phyloP scores from a whole-genome alignment of 2,113 vertebrate species.

The Heterochromis multidens region DNA sequence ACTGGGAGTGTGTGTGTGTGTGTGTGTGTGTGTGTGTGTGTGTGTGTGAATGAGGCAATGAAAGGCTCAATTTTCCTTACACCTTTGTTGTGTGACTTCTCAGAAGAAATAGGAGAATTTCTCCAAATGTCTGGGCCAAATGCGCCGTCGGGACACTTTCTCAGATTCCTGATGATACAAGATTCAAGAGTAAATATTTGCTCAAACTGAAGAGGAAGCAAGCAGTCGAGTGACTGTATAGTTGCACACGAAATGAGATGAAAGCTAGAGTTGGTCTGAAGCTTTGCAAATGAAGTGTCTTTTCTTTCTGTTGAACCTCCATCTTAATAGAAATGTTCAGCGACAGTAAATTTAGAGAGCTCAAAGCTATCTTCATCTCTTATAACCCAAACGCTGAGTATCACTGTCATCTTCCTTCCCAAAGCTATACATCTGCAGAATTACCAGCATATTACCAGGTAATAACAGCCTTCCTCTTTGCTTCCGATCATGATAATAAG shows the following conservation, averaged over 20 bases:
- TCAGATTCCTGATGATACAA: constrained; percentile 55
- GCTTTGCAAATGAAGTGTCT: constrained; percentile 59
- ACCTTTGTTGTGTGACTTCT: constrained; percentile 60
- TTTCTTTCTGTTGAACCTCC: constrained; percentile 7
- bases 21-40: not conserved
- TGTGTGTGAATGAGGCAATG: not conserved
- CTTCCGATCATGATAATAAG: constrained; percentile 88
- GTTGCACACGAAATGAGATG: constrained; percentile 53
- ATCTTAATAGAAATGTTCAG: constrained; percentile 38
- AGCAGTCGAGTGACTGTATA: constrained; percentile 13
- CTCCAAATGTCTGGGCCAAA: constrained; percentile 42
- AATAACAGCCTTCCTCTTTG: constrained; percentile 84
- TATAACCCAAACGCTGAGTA: constrained; percentile 33
- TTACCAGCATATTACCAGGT: constrained; percentile 86
- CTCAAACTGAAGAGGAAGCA: constrained; percentile 62
- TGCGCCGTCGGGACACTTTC: constrained; percentile 47
- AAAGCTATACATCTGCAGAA: constrained; percentile 64
- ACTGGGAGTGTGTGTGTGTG: not conserved
- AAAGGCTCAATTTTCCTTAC: constrained; percentile 45
- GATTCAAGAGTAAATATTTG: constrained; percentile 74
- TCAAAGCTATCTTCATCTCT: constrained; percentile 29
- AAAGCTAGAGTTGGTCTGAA: constrained; percentile 43
- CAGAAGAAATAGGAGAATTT: constrained; percentile 20
- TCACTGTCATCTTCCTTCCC: constrained; percentile 52
- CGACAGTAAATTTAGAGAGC: constrained; percentile 34